These are phyloP conservation scores for Synanthedon andrenaeformis DNA, from an alignment of 2,888 invertebrate species.

Conservation along the genomic window DNA sequence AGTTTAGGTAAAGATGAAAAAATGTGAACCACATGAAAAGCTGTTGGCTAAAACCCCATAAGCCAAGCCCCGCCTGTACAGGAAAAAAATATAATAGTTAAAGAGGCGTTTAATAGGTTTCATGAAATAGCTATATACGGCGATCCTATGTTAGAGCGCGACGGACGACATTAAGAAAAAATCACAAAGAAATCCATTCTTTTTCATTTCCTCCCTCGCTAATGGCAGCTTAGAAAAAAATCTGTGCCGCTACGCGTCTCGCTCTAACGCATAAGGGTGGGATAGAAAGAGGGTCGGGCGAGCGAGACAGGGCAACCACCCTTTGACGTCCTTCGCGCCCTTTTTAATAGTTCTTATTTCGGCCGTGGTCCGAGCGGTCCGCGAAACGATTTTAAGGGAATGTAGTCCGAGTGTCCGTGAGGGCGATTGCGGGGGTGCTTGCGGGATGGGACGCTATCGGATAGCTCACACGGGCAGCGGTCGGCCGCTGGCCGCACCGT, in stretches of 20 bases:
- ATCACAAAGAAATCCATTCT: conserved; percentile 67
- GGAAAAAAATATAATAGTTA: conserved; percentile 50
- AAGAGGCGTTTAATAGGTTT: conserved; percentile 56
- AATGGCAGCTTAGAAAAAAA: conserved; percentile 67
- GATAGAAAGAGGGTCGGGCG: conserved; percentile 44
- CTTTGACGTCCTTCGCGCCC: conserved; percentile 47
- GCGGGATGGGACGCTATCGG: conserved; percentile 12
- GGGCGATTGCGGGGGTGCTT: conserved; percentile 10
- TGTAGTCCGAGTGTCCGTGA: conserved; percentile 23
- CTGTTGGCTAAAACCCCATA: conserved; percentile 55
- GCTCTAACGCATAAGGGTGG: conserved; percentile 51
- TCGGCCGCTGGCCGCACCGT: conserved; percentile 44
- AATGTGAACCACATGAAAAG: conserved; percentile 35
- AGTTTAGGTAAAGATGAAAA: conserved; percentile 18
- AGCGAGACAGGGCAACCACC: conserved; percentile 59
- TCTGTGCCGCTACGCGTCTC: conserved; percentile 52
- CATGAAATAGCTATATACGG: conserved; percentile 32
- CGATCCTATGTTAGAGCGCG: conserved; percentile 43
- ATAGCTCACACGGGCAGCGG: conserved; percentile 24
- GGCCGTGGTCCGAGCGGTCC: conserved; percentile 55
- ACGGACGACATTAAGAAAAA: conserved; percentile 55
- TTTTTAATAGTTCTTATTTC: conserved; percentile 64
- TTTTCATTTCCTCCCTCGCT: conserved; percentile 68
- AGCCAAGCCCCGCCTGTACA: conserved; percentile 60
- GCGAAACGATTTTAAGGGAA: conserved; percentile 35